Conservation (phyloP, 1,140 invertebrate species). For the Apis dorsata region DNA sequence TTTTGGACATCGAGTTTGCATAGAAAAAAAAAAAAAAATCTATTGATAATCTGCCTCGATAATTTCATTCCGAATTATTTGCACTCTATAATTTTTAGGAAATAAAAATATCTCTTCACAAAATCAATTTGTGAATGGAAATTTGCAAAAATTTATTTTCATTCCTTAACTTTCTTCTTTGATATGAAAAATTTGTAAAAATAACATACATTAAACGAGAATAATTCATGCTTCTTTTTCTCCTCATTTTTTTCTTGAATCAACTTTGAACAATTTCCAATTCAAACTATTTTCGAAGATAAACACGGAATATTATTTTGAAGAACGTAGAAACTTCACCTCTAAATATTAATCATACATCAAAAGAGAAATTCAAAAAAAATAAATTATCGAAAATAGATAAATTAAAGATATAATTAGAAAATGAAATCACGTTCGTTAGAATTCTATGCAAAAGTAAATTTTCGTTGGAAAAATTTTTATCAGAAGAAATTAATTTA, state of each 20-base stretch:
- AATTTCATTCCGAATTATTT: not conserved
- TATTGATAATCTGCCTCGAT: not conserved
- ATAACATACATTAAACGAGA: too few species aligned
- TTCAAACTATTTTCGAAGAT: not conserved
- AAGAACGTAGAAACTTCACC: not conserved
- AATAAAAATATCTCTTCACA: not conserved
- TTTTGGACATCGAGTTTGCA: not conserved
- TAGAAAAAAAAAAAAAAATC: not conserved
- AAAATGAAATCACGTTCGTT: not conserved
- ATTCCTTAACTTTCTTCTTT: not conserved
- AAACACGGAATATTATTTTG: not conserved
- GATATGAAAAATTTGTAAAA: not conserved
- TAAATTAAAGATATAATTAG: not conserved
- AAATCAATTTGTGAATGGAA: too few species aligned
- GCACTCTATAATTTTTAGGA: not conserved
- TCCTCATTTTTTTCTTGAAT: not conserved
- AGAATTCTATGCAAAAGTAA: constrained; percentile 4
- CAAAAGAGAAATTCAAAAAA: not conserved
- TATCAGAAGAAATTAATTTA: constrained; percentile 17
- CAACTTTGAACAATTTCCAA: not conserved
- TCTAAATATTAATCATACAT: not conserved
- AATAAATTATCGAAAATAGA: not conserved
- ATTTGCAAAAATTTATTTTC: not conserved
- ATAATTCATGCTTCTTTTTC: too few species aligned
- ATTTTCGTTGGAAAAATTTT: not conserved